These are phyloP conservation scores for Gorsachius goisagi DNA, from an alignment of 2,113 vertebrate genomes.

Conservation along the genomic window DNA sequence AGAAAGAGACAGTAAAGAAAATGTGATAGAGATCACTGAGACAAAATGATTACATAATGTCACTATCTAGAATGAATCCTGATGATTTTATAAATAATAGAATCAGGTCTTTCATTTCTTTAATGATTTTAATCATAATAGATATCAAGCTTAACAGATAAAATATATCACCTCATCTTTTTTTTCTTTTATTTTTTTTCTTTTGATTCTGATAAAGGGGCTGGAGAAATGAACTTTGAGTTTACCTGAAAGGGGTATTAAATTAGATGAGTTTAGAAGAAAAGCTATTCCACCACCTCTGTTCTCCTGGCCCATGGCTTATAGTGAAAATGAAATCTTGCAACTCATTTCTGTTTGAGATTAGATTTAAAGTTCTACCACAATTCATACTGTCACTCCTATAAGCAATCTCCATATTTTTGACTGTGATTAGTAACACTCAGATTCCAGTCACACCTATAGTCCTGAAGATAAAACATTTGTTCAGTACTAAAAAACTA, in stretches of 20 bases:
- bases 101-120: neutral
- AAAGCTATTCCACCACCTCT: neutral
- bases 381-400: neutral
- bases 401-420: neutral
- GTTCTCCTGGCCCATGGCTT: neutral
- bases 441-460: neutral
- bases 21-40: neutral
- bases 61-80: neutral
- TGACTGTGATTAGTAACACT: neutral
- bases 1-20: neutral
- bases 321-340: neutral
- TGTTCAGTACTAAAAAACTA: neutral
- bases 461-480: neutral
- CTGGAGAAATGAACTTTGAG: neutral
- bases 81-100: neutral
- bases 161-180: neutral
- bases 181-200: too few species aligned
- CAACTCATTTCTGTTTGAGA: neutral
- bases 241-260: neutral
- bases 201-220: neutral
- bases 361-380: neutral
- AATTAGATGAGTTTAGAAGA: neutral
- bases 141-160: neutral
- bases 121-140: neutral
- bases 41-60: neutral